Base-by-base conservation (phyloP, 2,888 invertebrate species). In the Athalia cordata region DNA sequence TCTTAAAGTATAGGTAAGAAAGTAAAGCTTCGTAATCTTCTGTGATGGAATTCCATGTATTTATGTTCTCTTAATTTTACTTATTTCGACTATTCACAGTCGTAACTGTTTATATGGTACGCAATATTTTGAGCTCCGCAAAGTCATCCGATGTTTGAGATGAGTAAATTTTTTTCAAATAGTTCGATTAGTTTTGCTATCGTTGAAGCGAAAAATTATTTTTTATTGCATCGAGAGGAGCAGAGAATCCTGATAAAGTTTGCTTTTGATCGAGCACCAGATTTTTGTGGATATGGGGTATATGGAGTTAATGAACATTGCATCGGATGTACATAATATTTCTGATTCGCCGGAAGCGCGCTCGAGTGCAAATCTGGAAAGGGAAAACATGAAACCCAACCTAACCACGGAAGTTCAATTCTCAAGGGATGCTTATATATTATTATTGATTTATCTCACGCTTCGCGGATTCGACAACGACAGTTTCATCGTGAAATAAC, bases 361-460 rank as follows among this genome's bases (percentile, higher is more conserved):
- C 49, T 7, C 13, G 29, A 29, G 29, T 29, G 29, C 29, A 29
- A 29, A 29, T 66, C 4, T 29, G 64, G 55, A 68, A 43, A 55
- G 29, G 68, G 11, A 11, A 43, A 15, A 68, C 55, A 29, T 29
- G 29, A 29, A 52, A 52, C 68, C 52, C 66, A 15, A 68, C 55
- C 9, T 55, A 52, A 29, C 68, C 52, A 3, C 1, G 13, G 43
- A 59, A 59, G 59, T 61, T 61, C 45, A 13, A 72, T 45, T 29
- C 72, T n/a, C 59, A 45, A 49, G 59, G 59, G 47, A 8, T 55
- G 3, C 55, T 13, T 72, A 11, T 15, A 45, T 59, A 72, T 59
- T 45, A 57, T 59, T 72, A 72, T 72, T 47, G 72, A 72, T 72
- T 72, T 72, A 47, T 49, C 72, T 59, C 9, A 43, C 72, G 72